Base-by-base conservation (phyloP, 2,797 vertebrate species). In the Babyrousa celebensis region DNA sequence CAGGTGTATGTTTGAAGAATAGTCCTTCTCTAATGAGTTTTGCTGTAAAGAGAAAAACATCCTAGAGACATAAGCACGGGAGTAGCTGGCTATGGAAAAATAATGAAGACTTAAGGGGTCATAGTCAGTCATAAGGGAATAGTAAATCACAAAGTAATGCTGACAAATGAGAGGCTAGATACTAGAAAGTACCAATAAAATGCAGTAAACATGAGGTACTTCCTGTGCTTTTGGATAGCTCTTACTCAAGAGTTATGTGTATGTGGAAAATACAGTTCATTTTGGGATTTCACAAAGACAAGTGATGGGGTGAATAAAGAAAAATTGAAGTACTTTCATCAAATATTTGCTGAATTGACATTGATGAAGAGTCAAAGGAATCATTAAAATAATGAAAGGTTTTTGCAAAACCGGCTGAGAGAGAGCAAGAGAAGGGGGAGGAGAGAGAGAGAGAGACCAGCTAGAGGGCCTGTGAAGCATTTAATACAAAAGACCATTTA, bases 21-120 rank as follows among this genome's bases (percentile, higher is more conserved):
- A 92, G 52, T 94, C 6, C 48, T 82, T 95, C 65, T 95, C 9
- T 90, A 93, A 96, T 56, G 8, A 87, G 75, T 94, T 94, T 94
- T 79, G 72, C 82, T 21, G 74, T 90, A 93, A 83, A 92, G 20
- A 91, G 62, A 67, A 75, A 92, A 91, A 75, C 77, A 40, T 36
- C 70, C 63, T 63, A 88, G 72, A 80, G 72, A 89, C 12, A 58
- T 58, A 67, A 84, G 70, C 36, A 84, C 27, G 56, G 60, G 29
- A 84, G 5, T 79, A 75, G 29, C 52, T 92, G 36, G 63, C 32
- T 72, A 84, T 71, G 71, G 68, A 83, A 85, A 91, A 88, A 85
- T 67, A 95, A 92, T 68, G 62, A 97, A 88, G 62, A 95, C 77
- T 71, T 91, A 88, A 90, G 72, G 29, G 79, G 58, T 75, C 58